Evolutionary conservation across 2,113 vertebrate species (phyloP).

Genomic region (Apodemus sylvaticus): DNA sequence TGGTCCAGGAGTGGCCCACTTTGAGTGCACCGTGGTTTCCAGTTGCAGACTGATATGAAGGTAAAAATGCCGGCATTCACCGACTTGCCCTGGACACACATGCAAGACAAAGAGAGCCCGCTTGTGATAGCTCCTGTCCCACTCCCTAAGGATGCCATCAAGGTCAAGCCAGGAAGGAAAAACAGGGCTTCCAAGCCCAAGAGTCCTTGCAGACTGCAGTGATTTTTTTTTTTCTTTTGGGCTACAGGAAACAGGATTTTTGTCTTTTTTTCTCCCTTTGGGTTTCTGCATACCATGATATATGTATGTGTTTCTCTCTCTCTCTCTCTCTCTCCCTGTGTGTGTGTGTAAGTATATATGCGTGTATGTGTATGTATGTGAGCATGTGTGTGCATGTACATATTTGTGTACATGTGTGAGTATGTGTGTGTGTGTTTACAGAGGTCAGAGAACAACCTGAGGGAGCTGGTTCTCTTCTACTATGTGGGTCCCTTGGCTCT

Average conservation of each 20-base stretch:
- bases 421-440: not conserved
- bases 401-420: not conserved
- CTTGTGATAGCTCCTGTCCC: not conserved
- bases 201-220: conserved; percentile 91
- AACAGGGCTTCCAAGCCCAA: conserved; percentile 95
- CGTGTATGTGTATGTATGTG: not conserved
- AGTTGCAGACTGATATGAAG: not conserved
- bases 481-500: not conserved
- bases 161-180: conserved; percentile 95
- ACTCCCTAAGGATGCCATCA: not conserved
- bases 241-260: not conserved
- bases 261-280: not conserved
- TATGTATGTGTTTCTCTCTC: not conserved
- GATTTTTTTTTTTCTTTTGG: not conserved
- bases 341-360: not conserved
- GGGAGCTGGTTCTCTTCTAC: not conserved
- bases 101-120: not conserved
- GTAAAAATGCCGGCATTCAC: not conserved
- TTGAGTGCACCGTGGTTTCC: not conserved
- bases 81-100: not conserved
- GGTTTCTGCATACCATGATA: not conserved
- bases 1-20: not conserved
- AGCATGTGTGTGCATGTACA: not conserved
- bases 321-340: not conserved
- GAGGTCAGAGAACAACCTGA: not conserved